phyloP scores from a whole-genome alignment of 2,797 vertebrate genomes.

The Neostethus bicornis region DNA sequence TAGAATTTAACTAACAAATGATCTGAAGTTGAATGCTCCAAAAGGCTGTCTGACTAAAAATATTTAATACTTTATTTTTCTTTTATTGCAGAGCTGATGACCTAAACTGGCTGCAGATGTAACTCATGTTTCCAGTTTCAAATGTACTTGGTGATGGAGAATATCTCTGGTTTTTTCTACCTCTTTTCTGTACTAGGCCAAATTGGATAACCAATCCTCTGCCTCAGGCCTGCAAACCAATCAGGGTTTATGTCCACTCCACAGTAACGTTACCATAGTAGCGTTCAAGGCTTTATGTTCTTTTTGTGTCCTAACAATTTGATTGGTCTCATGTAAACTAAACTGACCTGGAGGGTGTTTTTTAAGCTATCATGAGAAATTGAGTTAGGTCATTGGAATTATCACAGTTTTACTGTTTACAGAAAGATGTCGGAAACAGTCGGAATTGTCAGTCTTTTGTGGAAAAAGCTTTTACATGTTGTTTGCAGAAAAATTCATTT shows the following conservation, averaged over 20 bases:
- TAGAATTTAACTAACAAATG: too few species aligned
- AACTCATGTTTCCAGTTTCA: constrained; percentile 18
- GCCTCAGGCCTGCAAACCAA: constrained; percentile 6
- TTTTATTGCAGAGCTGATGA: constrained; percentile 76
- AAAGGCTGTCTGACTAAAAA: not conserved
- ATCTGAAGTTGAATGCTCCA: too few species aligned
- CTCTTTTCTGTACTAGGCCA: not conserved
- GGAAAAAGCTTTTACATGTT: too few species aligned
- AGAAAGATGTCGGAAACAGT: too few species aligned
- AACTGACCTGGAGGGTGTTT: not conserved
- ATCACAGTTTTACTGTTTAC: too few species aligned
- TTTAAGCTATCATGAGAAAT: too few species aligned
- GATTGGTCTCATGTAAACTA: not conserved
- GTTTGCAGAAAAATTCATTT: too few species aligned
- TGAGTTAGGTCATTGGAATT: too few species aligned
- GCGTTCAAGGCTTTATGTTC: constrained; percentile 9
- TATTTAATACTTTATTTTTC: not conserved
- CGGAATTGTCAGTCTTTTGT: too few species aligned
- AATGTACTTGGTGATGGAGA: constrained; percentile 1
- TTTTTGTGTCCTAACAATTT: constrained; percentile 11
- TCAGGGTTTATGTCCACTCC: not conserved
- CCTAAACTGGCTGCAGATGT: constrained; percentile 78
- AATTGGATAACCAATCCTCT: constrained; percentile 4
- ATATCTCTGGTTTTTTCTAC: not conserved
- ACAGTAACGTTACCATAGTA: constrained; percentile 18